A percentile compares a stretch with the other conserved stretches of the same genome.
phyloP scores from a whole-genome alignment of 92 coral and sea anemone genomes.

The Isaurus tuberculatus region DNA sequence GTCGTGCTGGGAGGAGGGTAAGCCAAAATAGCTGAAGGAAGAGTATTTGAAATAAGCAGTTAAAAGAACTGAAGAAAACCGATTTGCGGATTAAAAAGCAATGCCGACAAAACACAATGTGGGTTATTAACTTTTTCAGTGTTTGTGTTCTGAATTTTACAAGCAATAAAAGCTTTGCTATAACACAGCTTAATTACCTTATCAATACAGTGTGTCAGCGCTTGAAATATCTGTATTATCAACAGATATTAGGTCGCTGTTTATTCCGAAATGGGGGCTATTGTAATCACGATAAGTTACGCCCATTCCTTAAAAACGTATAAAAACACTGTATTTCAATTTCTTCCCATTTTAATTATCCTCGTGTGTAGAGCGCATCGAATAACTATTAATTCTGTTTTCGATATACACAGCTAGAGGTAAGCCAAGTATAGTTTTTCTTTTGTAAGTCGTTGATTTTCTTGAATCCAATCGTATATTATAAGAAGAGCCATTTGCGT shows the following conservation, averaged over 20 bases:
- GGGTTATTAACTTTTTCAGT: neutral
- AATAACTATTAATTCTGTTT: neutral
- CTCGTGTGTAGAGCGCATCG: slow-evolving; percentile 19
- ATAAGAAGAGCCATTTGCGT: neutral
- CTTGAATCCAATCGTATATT: neutral
- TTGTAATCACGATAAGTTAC: slow-evolving; percentile 25
- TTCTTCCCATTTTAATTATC: slow-evolving; percentile 38
- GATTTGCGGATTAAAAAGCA: neutral
- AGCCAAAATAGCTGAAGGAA: neutral
- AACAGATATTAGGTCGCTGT: slow-evolving; percentile 25
- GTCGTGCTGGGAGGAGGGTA: neutral
- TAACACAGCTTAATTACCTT: slow-evolving; percentile 33
- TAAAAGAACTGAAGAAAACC: neutral
- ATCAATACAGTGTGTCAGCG: slow-evolving; percentile 25
- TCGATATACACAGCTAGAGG: neutral
- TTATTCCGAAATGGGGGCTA: slow-evolving; percentile 27
- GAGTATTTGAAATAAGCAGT: too few species aligned
- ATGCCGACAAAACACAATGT: slow-evolving; percentile 6
- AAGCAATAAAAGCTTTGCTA: neutral
- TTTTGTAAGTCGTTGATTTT: neutral
- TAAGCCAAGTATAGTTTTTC: neutral
- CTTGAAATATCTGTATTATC: neutral
- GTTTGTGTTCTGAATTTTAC: neutral
- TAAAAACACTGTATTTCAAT: slow-evolving; percentile 41
- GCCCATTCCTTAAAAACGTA: slow-evolving; percentile 40